Conservation (phyloP, 2,797 vertebrate genomes). For the Lutjanus argentimaculatus region DNA sequence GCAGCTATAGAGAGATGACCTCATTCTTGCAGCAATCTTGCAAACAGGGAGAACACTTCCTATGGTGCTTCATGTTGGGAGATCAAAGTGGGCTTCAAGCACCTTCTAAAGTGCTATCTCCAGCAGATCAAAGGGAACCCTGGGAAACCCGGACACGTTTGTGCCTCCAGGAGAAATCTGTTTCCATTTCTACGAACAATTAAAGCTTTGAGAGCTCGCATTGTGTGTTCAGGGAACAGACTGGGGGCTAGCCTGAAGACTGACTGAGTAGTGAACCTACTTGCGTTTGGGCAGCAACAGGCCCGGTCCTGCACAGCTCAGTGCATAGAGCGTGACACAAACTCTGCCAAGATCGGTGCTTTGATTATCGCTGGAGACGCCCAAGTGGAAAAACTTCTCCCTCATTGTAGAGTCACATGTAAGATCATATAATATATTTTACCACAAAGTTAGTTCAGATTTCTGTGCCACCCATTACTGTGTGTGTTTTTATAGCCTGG, state of each 20-base stretch:
- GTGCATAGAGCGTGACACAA: conserved; percentile 18
- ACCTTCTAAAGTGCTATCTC: conserved; percentile 38
- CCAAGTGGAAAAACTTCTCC: conserved; percentile 9
- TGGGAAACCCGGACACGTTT: conserved; percentile 29
- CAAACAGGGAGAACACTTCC: conserved; percentile 17
- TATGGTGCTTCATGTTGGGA: conserved; percentile 8
- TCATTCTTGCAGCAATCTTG: conserved; percentile 35
- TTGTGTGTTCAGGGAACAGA: conserved; percentile 36
- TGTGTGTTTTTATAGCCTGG: not conserved
- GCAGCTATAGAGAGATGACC: conserved; percentile 35
- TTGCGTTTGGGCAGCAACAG: conserved; percentile 34
- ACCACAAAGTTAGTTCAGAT: not conserved
- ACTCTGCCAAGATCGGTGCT: not conserved
- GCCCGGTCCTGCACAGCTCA: conserved; percentile 38
- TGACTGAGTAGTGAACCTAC: conserved; percentile 19
- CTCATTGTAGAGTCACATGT: not conserved
- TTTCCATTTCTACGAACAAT: conserved; percentile 54
- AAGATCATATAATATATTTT: not conserved
- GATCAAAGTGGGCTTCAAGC: conserved; percentile 62
- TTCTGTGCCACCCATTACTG: not conserved
- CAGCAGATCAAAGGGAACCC: conserved; percentile 61
- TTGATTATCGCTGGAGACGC: conserved; percentile 11
- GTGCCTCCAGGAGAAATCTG: conserved; percentile 42
- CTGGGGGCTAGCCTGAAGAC: conserved; percentile 33
- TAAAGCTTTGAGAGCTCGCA: conserved; percentile 32